Base-by-base conservation (phyloP, 2,113 vertebrate species). In the Isichthys henryi region DNA sequence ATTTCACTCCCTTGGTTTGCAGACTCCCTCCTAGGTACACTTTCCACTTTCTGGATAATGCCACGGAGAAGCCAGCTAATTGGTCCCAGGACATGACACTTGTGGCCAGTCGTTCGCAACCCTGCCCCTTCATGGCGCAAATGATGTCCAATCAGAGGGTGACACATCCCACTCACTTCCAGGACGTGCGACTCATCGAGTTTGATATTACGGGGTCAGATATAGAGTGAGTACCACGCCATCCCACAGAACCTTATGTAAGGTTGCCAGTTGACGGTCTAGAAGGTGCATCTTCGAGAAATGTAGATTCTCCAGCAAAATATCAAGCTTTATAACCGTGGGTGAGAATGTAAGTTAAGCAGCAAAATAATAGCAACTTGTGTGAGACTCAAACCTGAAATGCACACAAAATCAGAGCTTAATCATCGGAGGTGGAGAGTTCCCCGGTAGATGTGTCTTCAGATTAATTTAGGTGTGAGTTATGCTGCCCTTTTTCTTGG, bases 151-250 rank as follows among this genome's bases (percentile, higher is more conserved):
- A 97, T 62, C 92, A 86, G 84, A 95, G 97, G 58, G 93, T 99
- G 15, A 99, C 98, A 0, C 94, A 96, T 9, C 82, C 58, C 0
- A 92, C 91, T 0, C 98, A 99, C 89, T 99, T 98, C 91, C 98
- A 99, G 95, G 98, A 99, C 0, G 98, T 99, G 9, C 96, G 98
- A 13, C 97, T 95, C 90, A 96, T 99, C 0, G 97, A 98, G 90
- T 98, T 99, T 0, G 97, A 99, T 87, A 90, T 98, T 58, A 82
- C 92, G 0, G 96, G 95, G 89, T 99, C 98, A 0, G 94, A 95
- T 77, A 96, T 99, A 9, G 92, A 94, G 98, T 99, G 90, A 95
- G 97, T 89, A 10, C 5, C n/a, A 27, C 13, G 2, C 50, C 39
- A n/a, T 11, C 10, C 58, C 58, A 66, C 58, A n/a, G 9, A 66